These are phyloP conservation scores for Chloropsis cyanopogon DNA, from an alignment of 2,113 vertebrate genomes.

Conservation along the genomic window DNA sequence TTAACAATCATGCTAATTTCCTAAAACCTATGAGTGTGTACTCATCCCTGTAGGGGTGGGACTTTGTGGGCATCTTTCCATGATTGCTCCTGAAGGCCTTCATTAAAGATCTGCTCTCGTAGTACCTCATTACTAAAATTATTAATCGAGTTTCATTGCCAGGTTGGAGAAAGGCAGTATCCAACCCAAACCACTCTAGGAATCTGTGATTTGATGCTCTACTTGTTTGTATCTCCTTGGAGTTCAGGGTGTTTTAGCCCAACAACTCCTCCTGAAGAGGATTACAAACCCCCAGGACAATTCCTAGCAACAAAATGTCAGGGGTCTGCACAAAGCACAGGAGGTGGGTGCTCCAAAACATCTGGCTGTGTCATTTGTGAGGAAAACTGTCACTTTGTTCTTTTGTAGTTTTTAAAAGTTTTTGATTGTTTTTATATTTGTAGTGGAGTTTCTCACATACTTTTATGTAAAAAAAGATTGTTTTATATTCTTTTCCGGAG, in stretches of 20 bases:
- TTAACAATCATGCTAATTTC: background rate
- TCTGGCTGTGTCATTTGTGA: background rate
- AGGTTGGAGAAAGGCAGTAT: background rate
- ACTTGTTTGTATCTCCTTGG: background rate
- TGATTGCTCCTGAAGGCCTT: background rate
- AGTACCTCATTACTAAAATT: background rate
- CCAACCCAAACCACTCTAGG: background rate
- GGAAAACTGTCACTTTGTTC: background rate
- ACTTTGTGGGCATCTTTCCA: background rate
- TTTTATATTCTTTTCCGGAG: too few species aligned
- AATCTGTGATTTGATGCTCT: background rate
- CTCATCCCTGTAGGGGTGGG: too few species aligned
- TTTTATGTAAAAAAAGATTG: too few species aligned
- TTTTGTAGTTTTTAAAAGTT: too few species aligned
- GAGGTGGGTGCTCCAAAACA: background rate
- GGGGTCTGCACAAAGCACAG: fast-evolving
- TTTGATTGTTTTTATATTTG: too few species aligned
- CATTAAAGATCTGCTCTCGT: background rate
- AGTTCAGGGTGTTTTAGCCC: background rate
- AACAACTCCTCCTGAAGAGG: background rate
- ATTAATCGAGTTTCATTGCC: background rate
- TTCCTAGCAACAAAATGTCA: fast-evolving
- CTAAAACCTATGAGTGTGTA: background rate
- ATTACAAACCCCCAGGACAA: background rate
- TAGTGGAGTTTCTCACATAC: too few species aligned